Conservation (phyloP, 2,797 vertebrate genomes). For the Clarias platycephalus region DNA sequence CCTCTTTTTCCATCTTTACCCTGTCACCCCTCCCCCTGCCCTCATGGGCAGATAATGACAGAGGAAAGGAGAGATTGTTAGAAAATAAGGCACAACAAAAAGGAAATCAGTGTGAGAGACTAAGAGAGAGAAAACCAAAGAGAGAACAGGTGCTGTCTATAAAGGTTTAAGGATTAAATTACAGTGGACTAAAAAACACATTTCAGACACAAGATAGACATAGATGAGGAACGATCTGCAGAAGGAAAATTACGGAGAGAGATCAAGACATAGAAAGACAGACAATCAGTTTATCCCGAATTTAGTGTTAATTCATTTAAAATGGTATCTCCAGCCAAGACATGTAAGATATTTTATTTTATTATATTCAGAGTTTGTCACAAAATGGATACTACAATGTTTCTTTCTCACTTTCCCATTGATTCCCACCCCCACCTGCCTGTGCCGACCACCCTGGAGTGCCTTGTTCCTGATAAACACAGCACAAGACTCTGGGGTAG, state of each 20-base stretch:
- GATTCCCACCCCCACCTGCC: constrained; percentile 8
- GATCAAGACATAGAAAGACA: background rate
- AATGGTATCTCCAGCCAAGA: background rate
- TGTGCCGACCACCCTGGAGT: constrained; percentile 30
- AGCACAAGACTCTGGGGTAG: constrained; percentile 5
- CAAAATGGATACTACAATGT: constrained; percentile 39
- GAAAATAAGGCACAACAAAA: background rate
- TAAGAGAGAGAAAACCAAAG: constrained; percentile 1
- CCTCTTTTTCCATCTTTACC: constrained; percentile 39
- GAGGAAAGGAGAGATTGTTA: constrained; percentile 10
- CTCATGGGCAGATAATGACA: constrained; percentile 54
- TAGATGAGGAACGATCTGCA: constrained; percentile 44
- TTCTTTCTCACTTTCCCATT: constrained; percentile 1
- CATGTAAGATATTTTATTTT: background rate
- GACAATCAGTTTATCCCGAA: background rate
- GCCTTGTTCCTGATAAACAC: constrained; percentile 46
- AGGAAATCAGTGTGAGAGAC: background rate
- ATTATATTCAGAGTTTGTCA: constrained; percentile 45
- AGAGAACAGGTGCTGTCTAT: constrained; percentile 9
- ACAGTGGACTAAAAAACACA: constrained; percentile 53
- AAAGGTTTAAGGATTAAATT: constrained; percentile 56
- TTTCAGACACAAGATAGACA: constrained; percentile 59
- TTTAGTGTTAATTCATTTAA: background rate
- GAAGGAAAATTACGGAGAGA: background rate
- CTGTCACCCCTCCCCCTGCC: constrained; percentile 20